Evolutionary conservation across 2,113 vertebrate species (phyloP), one percentile per base, ranked within the genome.

Genomic region (Engraulis encrasicolus): DNA sequence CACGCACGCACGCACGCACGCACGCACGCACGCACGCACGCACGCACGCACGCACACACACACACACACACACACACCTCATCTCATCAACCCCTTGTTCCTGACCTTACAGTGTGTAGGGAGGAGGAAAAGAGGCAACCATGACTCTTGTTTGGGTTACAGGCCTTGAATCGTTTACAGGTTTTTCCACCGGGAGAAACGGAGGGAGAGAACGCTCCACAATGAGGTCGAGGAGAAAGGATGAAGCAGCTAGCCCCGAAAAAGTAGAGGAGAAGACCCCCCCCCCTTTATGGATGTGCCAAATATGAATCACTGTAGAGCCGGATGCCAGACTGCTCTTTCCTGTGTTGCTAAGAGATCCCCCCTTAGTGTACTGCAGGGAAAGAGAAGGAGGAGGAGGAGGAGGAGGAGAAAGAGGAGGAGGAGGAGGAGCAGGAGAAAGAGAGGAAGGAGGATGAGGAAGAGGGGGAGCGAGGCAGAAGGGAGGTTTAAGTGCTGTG

Each of bases 261-360:
- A n/a, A 9, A 45, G 40, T 45, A 45, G 40, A 45, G 9, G 40
- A 45, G 40, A 45, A 45, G 40, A 45, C 4, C 3, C n/a, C n/a
- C n/a, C n/a, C n/a, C n/a, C n/a, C 91, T 95, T 94, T 93, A 92
- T 93, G 89, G 88, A 94, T 92, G 91, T 95, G 93, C 91, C 94
- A 94, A 95, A 95, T 95, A 95, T 95, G 94, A 95, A 95, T 95
- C 93, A 95, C 90, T 89, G 91, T 90, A 61, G 78, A 71, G 81
- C 83, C 78, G 84, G 88, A 94, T 94, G 92, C 94, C 93, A 93
- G 91, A 93, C 89, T 87, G 85, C 86, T 89, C 91, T 92, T 94
- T 95, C 91, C 93, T 94, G 94, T 93, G 95, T 94, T 95, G 94
- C 94, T 94, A 91, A 90, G 93, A 86, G 92, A 94, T 86, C 89